Conservation (phyloP, 2,113 vertebrate genomes). For the Neofelis nebulosa region DNA sequence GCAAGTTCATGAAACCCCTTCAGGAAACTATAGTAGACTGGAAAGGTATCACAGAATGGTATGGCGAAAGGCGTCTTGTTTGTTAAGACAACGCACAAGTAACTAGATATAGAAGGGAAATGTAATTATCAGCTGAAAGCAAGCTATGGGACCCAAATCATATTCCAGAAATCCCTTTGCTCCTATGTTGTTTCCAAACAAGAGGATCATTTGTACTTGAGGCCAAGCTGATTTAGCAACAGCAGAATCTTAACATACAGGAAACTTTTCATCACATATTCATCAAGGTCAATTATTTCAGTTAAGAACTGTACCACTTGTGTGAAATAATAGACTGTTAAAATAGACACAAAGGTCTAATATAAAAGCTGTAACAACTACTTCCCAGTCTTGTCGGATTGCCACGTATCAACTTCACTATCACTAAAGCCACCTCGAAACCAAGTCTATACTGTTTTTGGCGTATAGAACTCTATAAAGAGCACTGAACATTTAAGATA, state of each 20-base stretch:
- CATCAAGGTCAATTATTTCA: background rate
- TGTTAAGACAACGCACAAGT: background rate
- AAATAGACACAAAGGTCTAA: background rate
- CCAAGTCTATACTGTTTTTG: background rate
- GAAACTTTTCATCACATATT: background rate
- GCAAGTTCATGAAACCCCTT: background rate
- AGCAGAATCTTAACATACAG: slow-evolving; percentile 88
- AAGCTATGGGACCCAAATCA: background rate
- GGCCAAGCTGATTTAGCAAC: slow-evolving; percentile 87
- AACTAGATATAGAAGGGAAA: background rate
- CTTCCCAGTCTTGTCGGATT: background rate
- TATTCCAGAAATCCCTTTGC: background rate
- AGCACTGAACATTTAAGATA: background rate
- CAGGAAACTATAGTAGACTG: background rate
- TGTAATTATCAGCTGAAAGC: background rate
- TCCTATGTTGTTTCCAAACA: slow-evolving; percentile 70
- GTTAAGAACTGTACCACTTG: slow-evolving; percentile 3
- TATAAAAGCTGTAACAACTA: background rate
- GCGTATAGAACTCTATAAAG: background rate
- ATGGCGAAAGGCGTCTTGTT: background rate
- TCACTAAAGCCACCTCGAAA: slow-evolving; percentile 18
- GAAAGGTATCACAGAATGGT: background rate
- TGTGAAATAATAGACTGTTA: background rate
- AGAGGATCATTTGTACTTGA: slow-evolving; percentile 83
- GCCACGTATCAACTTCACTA: background rate